Conservation (phyloP, 2,888 invertebrate genomes). For the Oxyteleia sp. region DNA sequence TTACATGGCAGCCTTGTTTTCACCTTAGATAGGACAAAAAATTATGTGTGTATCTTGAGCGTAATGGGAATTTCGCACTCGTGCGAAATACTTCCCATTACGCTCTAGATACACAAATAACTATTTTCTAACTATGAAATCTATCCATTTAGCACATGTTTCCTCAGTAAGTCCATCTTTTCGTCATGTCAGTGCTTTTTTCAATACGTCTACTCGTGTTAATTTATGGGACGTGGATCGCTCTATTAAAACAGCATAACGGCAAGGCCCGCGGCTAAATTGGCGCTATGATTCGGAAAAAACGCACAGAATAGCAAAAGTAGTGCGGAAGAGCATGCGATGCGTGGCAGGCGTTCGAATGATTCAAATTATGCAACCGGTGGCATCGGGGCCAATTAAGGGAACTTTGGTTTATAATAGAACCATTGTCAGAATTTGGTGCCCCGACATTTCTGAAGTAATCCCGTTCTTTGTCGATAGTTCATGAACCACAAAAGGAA, state of each 20-base stretch:
- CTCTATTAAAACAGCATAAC: constrained; percentile 79
- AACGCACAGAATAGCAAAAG: constrained; percentile 52
- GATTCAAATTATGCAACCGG: constrained; percentile 64
- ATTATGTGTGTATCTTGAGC: too few species aligned
- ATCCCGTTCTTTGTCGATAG: not conserved
- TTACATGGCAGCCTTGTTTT: too few species aligned
- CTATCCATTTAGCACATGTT: constrained; percentile 6
- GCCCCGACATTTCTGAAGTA: not conserved
- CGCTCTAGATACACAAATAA: too few species aligned
- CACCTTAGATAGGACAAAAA: too few species aligned
- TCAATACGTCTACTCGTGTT: constrained; percentile 80
- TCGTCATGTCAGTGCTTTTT: constrained; percentile 75
- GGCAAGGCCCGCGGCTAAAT: constrained; percentile 81
- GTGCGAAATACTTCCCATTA: too few species aligned
- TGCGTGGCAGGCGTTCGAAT: constrained; percentile 59
- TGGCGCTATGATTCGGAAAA: constrained; percentile 82
- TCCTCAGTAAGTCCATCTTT: not conserved
- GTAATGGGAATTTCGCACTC: too few species aligned
- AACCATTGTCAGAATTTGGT: constrained; percentile 1
- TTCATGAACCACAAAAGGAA: not conserved
- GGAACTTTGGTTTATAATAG: constrained; percentile 19
- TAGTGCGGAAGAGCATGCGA: constrained; percentile 59
- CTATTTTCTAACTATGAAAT: too few species aligned
- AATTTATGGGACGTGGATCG: constrained; percentile 80
- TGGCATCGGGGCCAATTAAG: constrained; percentile 40